These are phyloP conservation scores for Sebastes steindachneri DNA, from an alignment of 2,797 vertebrate species.

Conservation along the genomic window DNA sequence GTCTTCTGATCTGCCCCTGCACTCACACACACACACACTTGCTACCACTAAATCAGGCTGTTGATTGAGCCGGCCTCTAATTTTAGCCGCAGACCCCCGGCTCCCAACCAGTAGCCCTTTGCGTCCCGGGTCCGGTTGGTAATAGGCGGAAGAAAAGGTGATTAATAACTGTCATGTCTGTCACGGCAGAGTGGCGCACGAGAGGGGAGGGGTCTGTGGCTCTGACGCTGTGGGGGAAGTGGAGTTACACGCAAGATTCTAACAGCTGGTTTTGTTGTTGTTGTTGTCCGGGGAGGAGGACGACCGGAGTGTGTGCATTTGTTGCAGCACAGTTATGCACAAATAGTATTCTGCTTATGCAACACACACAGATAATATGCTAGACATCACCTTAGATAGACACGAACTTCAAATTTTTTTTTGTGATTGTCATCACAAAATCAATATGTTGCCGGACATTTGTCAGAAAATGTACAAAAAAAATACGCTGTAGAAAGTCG, in stretches of 20 bases:
- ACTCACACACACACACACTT: slow-evolving; percentile 47
- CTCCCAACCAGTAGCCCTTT: slow-evolving; percentile 49
- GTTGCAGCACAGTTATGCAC: not conserved
- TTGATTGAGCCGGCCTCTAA: slow-evolving; percentile 85
- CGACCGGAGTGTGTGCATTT: not conserved
- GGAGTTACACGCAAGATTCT: slow-evolving; percentile 71
- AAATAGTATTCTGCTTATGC: not conserved
- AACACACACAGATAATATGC: not conserved
- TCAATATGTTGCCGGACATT: too few species aligned
- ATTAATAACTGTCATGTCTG: slow-evolving; percentile 88
- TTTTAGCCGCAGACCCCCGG: slow-evolving; percentile 76
- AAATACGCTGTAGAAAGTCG: too few species aligned
- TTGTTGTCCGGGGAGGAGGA: slow-evolving; percentile 9
- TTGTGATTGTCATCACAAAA: too few species aligned
- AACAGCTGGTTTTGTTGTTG: slow-evolving; percentile 72
- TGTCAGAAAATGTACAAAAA: accelerated
- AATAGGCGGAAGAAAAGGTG: slow-evolving; percentile 82
- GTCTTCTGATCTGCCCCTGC: slow-evolving; percentile 70
- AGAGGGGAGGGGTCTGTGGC: slow-evolving; percentile 34
- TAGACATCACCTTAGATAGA: not conserved
- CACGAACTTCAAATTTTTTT: too few species aligned
- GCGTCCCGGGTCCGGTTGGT: slow-evolving; percentile 74
- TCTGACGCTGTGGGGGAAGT: slow-evolving; percentile 48
- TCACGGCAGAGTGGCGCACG: slow-evolving; percentile 65
- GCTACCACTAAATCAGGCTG: slow-evolving; percentile 75